Evolutionary conservation across 2,888 invertebrate species (phyloP).

Genomic region (Bimastos eiseni): DNA sequence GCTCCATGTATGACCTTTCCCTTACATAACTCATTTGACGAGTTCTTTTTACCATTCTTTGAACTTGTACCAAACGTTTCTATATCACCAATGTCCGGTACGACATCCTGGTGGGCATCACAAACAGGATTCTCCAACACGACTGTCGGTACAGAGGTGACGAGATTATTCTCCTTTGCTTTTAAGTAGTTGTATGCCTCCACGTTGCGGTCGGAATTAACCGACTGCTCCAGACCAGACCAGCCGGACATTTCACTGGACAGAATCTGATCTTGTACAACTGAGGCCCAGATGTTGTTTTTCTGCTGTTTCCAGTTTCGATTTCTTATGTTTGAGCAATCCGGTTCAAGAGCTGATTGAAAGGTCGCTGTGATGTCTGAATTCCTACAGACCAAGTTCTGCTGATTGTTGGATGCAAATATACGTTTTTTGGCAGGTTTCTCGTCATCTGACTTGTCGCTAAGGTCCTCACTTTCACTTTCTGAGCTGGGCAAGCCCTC

Average conservation of each 20-base stretch:
- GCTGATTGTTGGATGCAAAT: background rate
- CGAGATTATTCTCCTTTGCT: constrained; percentile 33
- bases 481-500: constrained; percentile 22
- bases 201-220: constrained; percentile 46
- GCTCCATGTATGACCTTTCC: background rate
- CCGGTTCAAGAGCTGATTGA: background rate
- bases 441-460: background rate
- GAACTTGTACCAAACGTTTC: constrained; percentile 20
- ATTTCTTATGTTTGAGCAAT: background rate
- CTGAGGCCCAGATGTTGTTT: constrained; percentile 71
- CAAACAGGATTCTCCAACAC: background rate
- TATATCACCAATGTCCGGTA: constrained; percentile 17
- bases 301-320: background rate
- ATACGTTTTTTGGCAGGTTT: background rate
- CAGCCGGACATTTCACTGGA: constrained; percentile 71
- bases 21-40: background rate
- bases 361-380: background rate
- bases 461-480: background rate
- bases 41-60: background rate
- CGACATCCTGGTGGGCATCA: background rate
- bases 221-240: constrained; percentile 73
- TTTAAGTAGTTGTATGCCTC: constrained; percentile 52
- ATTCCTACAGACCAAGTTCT: background rate
- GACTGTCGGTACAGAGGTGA: background rate
- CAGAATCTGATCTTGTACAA: constrained; percentile 77